Base-by-base conservation (phyloP, 2,797 vertebrate genomes). In the Gallirallus australis region DNA sequence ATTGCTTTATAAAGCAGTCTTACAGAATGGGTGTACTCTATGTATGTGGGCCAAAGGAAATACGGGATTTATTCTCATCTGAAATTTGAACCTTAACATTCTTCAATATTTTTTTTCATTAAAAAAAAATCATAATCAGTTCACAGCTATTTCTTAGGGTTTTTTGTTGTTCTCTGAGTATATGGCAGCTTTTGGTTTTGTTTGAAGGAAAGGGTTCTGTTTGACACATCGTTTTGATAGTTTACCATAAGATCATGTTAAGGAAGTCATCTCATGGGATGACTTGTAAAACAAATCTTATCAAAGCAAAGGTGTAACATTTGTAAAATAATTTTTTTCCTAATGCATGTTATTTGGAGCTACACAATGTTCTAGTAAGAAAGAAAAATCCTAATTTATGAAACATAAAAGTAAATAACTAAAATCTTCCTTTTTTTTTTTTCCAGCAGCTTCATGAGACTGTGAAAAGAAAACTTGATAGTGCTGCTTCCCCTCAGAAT, bases 401-500 rank as follows among this genome's bases (percentile, higher is more conserved):
- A 64, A 20, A n/a, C 6, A 9, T 54, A 61, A 69, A 85, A 73
- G 52, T 86, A 69, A 70, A 7, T 76, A 64, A 92, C 48, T 82
- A 40, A 68, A 63, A 71, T 37, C 20, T 21, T 45, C 19, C 18
- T 96, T 82, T 94, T 82, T 92, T 87, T 84, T 93, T 75, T 75
- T 97, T 95, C 35, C 97, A 95, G 98, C 98, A 99, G 98, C 98
- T 99, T 71, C 99, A 99, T 92, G 99, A 99, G 96, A 98, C 99
- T 1, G 99, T 99, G 95, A 99, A 99, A 98, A 98, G 99, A 98
- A 99, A 99, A 96, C 96, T 99, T 31, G 99, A 99, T 90, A 99
- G 96, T 10, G 97, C 98, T 9, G 82, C 98, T 84, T 99, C 99
- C 63, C 99, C 99, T 25, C 98, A 98, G 94, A 98, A 99, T 20